These are phyloP conservation scores for Hapalemur alaotrensis DNA, from an alignment of 2,797 vertebrate species.

Conservation along the genomic window DNA sequence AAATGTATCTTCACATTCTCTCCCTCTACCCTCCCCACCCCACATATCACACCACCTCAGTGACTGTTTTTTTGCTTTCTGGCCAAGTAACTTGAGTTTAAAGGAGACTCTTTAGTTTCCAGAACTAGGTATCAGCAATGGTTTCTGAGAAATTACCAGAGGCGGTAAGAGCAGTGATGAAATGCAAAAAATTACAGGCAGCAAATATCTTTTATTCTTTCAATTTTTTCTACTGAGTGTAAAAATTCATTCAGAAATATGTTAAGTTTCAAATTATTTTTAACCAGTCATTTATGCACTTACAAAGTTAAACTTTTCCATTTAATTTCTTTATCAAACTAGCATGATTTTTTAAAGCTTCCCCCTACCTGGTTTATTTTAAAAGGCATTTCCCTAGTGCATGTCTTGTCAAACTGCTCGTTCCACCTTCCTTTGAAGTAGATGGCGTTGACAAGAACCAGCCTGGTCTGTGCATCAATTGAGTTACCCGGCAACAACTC, in stretches of 20 bases:
- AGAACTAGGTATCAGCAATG: not conserved
- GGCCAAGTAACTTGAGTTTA: not conserved
- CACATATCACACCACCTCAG: no score
- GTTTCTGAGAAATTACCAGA: not conserved
- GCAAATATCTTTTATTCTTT: not conserved
- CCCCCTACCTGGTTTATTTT: conserved; percentile 86
- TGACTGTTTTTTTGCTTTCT: not conserved
- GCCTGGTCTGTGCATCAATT: conserved; percentile 81
- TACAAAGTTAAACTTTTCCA: not conserved
- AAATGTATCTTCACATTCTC: not conserved
- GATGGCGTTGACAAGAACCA: conserved; percentile 92
- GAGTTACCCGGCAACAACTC: conserved; percentile 87
- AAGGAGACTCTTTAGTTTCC: not conserved
- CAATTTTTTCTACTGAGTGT: not conserved
- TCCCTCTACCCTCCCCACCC: no score
- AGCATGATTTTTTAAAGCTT: not conserved
- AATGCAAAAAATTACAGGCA: not conserved
- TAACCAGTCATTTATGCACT: not conserved
- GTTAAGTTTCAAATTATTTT: not conserved
- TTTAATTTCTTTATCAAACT: not conserved
- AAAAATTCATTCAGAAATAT: not conserved
- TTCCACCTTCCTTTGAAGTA: conserved; percentile 95
- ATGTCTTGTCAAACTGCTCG: conserved; percentile 80
- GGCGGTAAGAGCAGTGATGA: not conserved
- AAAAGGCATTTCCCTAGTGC: conserved; percentile 88